These are phyloP conservation scores for Xanthia icteritia DNA, from an alignment of 2,888 invertebrate genomes.

Conservation along the genomic window DNA sequence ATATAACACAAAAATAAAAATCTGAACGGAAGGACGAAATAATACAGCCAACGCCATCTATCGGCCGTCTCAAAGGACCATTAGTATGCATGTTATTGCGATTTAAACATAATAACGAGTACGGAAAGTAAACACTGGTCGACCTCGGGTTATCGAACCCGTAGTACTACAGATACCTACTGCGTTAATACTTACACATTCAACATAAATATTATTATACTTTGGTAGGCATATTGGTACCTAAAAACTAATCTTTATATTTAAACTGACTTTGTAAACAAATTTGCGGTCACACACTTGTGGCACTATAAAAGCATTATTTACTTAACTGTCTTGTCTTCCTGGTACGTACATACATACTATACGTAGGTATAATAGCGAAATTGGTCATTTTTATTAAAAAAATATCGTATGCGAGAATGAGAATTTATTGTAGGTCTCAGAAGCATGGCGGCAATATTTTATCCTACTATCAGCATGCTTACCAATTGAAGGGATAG, in stretches of 20 bases:
- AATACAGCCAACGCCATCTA: slow-evolving; percentile 57
- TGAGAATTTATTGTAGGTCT: neutral
- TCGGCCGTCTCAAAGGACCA: slow-evolving; percentile 1
- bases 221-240: neutral
- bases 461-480: too few species aligned
- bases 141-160: slow-evolving; percentile 67
- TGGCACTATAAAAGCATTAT: neutral
- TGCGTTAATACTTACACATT: slow-evolving; percentile 28
- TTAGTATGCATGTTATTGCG: slow-evolving; percentile 38
- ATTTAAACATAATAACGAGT: slow-evolving; percentile 59
- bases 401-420: too few species aligned
- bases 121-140: slow-evolving; percentile 60
- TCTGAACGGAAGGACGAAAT: neutral
- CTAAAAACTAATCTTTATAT: neutral
- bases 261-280: neutral
- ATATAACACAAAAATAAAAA: neutral
- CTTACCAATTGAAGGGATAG: too few species aligned
- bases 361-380: too few species aligned
- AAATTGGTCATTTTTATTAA: too few species aligned
- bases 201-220: slow-evolving; percentile 34
- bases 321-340: neutral
- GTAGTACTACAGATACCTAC: slow-evolving; percentile 60
- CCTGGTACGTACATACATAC: neutral
- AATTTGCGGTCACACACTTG: slow-evolving; percentile 7
- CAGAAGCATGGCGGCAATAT: too few species aligned